Base-by-base conservation (phyloP, 2,797 vertebrate species). In the Xiphophorus birchmanni region DNA sequence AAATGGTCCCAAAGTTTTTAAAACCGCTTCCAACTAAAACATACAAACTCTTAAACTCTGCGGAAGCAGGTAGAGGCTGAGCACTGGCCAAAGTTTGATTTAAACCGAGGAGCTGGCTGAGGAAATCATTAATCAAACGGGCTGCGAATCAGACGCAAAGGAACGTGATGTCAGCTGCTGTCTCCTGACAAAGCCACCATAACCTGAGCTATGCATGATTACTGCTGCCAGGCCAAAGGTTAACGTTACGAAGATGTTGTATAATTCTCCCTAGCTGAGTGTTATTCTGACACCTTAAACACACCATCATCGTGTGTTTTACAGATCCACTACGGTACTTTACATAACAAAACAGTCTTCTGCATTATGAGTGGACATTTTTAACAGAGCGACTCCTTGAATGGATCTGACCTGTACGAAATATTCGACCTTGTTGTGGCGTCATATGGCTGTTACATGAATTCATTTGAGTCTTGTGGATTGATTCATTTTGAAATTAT, bases 391-490 rank as follows among this genome's bases (percentile, higher is more conserved):
- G 26, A 71, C 23, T 52, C 52, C 56, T 67, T 18, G 23, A 72
- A 52, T 79, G 26, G 15, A 3, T 42, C 32, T 54, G 18, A 77
- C 37, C 10, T 63, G 21, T 73, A 58, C 5, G 40, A 73, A 35
- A 42, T 78, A 74, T 75, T 74, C 69, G 29, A 32, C 7, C 44
- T 13, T 37, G 5, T 9, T 45, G 76, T 17, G 45, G 47, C 23
- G 23, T 79, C 80, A 74, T 52, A 23, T 74, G 78, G n/a, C 79
- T 85, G n/a, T 75, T 75, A 48, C 78, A 80, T 71, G 32, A 84
- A 80, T 80, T 73, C 29, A 84, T 86, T 72, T 81, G 77, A 45
- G 76, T 81, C 56, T 71, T 47, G 50, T 83, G 56, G 87, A 87
- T 85, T 47, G 37, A 83, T 75, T 60, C 26, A 76, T 74, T 60